Conservation (phyloP, 2,888 invertebrate genomes). For the Ormyrus thymus region DNA sequence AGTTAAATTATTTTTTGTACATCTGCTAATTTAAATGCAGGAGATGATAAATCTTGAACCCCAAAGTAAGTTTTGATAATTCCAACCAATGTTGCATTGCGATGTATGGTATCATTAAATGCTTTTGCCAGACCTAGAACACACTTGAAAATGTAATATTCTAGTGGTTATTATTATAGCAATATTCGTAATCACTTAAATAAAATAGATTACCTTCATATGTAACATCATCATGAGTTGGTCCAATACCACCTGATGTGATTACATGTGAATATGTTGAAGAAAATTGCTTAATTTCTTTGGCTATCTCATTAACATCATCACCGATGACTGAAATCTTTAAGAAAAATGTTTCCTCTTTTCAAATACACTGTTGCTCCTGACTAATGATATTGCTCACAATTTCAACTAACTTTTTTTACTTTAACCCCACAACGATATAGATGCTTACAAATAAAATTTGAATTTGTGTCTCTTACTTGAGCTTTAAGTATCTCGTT, state of each 20-base stretch:
- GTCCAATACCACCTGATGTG: slow-evolving; percentile 86
- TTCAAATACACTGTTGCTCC: slow-evolving; percentile 38
- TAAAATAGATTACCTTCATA: slow-evolving; percentile 77
- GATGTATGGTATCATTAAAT: slow-evolving; percentile 74
- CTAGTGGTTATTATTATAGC: background rate
- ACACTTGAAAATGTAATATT: slow-evolving; percentile 32
- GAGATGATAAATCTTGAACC: slow-evolving; percentile 70
- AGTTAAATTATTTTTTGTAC: slow-evolving; percentile 59
- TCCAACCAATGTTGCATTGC: slow-evolving; percentile 75
- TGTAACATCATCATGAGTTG: slow-evolving; percentile 87
- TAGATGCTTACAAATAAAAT: slow-evolving; percentile 79
- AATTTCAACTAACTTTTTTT: slow-evolving; percentile 73
- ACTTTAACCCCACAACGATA: slow-evolving; percentile 81
- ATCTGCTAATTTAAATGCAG: slow-evolving; percentile 74
- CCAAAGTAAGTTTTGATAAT: slow-evolving; percentile 74
- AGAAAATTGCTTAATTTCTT: slow-evolving; percentile 81
- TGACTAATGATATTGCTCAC: slow-evolving; percentile 38
- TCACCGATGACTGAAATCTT: slow-evolving; percentile 83
- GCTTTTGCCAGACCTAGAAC: slow-evolving; percentile 77
- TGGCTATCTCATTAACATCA: slow-evolving; percentile 79
- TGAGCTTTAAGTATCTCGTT: slow-evolving; percentile 86
- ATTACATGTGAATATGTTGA: slow-evolving; percentile 80
- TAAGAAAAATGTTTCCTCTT: slow-evolving; percentile 60
- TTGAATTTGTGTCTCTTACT: slow-evolving; percentile 82
- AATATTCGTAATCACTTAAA: slow-evolving; percentile 23